phyloP scores from a whole-genome alignment of 2,888 invertebrate genomes.

The Drosophila maculinotata region DNA sequence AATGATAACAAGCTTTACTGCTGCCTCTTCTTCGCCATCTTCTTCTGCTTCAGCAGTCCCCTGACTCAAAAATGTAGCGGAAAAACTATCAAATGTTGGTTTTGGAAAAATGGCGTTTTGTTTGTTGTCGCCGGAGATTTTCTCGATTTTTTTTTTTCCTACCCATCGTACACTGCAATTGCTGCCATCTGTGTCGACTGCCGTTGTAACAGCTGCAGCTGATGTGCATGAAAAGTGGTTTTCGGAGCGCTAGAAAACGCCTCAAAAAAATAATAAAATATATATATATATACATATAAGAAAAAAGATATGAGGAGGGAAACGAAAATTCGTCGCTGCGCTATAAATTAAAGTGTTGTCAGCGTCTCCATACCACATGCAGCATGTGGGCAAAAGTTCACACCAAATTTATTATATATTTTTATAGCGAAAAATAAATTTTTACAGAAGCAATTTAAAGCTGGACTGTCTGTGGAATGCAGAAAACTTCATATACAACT shows the following conservation, averaged over 20 bases:
- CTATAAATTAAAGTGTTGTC: constrained; percentile 73
- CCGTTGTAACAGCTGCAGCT: constrained; percentile 75
- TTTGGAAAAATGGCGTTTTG: constrained; percentile 62
- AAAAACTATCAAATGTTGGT: constrained; percentile 55
- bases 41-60: neutral
- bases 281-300: neutral
- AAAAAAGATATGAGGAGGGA: constrained; percentile 23
- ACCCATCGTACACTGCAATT: constrained; percentile 41
- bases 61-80: constrained; percentile 7
- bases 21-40: neutral
- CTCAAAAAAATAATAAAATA: neutral
- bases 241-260: constrained; percentile 52
- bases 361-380: constrained; percentile 61
- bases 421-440: constrained; percentile 45
- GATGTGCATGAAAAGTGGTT: constrained; percentile 82
- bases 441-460: constrained; percentile 17
- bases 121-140: constrained; percentile 65
- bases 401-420: constrained; percentile 66
- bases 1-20: constrained; percentile 74
- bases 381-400: constrained; percentile 58
- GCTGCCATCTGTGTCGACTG: neutral
- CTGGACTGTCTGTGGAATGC: too few relatives aligned
- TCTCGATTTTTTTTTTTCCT: constrained; percentile 29
- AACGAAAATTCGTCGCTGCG: constrained; percentile 61
- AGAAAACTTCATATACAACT: too few relatives aligned